phyloP scores from a whole-genome alignment of 2,113 vertebrate species.

The Zootoca vivipara region DNA sequence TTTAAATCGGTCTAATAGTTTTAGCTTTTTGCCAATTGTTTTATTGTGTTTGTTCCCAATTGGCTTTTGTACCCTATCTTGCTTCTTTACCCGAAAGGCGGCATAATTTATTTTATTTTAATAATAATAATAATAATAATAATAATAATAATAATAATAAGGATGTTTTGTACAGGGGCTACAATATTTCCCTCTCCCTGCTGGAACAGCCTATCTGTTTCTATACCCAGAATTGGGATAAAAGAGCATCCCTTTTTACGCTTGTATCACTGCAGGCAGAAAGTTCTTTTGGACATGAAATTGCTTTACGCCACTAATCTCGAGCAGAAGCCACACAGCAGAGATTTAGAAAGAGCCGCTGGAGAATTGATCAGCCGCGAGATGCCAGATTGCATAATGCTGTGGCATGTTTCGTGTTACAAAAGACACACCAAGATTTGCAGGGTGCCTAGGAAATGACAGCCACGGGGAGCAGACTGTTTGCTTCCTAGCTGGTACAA shows the following conservation, averaged over 20 bases:
- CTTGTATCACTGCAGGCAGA: not conserved
- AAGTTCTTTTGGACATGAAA: not conserved
- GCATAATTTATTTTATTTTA: no score
- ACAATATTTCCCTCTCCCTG: not conserved
- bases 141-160: not conserved
- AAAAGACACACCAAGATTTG: not conserved
- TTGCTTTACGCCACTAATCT: conserved; percentile 3
- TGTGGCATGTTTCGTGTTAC: fast-evolving
- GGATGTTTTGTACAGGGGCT: not conserved
- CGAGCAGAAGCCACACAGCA: not conserved
- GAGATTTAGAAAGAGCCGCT: conserved; percentile 2
- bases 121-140: no score
- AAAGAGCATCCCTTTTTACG: not conserved
- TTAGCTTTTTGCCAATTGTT: not conserved
- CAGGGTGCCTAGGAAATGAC: not conserved
- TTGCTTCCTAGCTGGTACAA: not conserved
- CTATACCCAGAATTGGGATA: not conserved
- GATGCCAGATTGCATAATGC: not conserved
- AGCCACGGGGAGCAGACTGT: not conserved
- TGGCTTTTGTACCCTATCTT: not conserved
- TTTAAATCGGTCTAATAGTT: not conserved
- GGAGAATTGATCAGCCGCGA: not conserved
- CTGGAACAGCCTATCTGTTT: not conserved
- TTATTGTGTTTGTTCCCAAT: not conserved
- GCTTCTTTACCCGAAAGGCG: not conserved